Evolutionary conservation across 1,140 invertebrate genomes (phyloP).

Genomic region (Diploscapter pachys): DNA sequence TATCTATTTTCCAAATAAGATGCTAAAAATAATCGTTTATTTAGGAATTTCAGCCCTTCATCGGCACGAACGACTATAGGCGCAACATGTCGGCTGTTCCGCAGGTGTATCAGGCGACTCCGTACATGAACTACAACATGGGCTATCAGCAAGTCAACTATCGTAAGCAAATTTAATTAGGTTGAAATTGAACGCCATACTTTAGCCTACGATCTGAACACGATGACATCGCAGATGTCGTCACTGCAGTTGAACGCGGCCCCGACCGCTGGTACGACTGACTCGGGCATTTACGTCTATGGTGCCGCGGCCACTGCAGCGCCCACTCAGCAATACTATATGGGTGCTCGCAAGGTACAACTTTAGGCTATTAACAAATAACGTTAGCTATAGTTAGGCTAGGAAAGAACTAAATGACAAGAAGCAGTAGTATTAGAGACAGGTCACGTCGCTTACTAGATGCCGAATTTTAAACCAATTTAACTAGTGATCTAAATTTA

Average conservation of each 20-base stretch:
- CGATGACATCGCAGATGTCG: conserved; percentile 25
- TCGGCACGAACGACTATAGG: neutral
- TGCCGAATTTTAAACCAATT: neutral
- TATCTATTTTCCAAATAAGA: neutral
- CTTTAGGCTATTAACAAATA: neutral
- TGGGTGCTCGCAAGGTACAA: conserved; percentile 4
- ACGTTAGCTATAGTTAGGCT: neutral
- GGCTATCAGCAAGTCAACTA: conserved; percentile 3
- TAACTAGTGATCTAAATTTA: too few relatives aligned
- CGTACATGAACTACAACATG: conserved; percentile 11
- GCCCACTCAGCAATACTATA: conserved; percentile 6
- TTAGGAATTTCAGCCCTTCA: neutral
- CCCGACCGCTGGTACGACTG: conserved; percentile 7
- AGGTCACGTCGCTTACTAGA: neutral
- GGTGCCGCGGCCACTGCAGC: neutral
- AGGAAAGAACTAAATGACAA: neutral
- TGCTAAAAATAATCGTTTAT: neutral
- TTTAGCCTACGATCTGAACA: neutral
- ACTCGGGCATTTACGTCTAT: conserved; percentile 20
- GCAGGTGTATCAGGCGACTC: conserved; percentile 1
- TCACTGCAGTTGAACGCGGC: conserved; percentile 20
- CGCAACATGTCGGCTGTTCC: neutral
- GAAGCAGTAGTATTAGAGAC: conserved; percentile 6
- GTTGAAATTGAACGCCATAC: neutral
- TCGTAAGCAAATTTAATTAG: conserved; percentile 2